phyloP scores from a whole-genome alignment of 1,140 invertebrate species.

The Lysiphlebus fabarum region DNA sequence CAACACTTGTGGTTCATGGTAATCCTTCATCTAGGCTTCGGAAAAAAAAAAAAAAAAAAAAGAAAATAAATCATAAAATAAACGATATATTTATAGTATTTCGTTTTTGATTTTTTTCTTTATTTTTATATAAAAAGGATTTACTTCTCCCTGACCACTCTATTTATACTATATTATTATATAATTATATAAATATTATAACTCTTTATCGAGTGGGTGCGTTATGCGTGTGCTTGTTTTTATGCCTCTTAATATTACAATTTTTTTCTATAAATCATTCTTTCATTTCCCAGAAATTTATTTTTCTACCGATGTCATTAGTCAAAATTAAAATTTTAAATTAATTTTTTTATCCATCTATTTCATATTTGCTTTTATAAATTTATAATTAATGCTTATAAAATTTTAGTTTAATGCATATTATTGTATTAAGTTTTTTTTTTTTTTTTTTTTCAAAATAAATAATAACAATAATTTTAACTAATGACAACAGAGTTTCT shows the following conservation, averaged over 20 bases:
- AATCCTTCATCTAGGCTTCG: constrained; percentile 56
- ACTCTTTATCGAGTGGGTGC: constrained; percentile 37
- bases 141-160: constrained; percentile 41
- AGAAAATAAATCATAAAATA: not conserved
- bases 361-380: not conserved
- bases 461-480: not conserved
- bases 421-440: constrained; percentile 8
- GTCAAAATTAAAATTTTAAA: constrained; percentile 5
- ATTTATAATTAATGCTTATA: not conserved
- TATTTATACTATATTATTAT: constrained; percentile 20
- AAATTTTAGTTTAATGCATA: constrained; percentile 1
- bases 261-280: constrained; percentile 1
- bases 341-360: not conserved
- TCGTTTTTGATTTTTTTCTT: constrained; percentile 27
- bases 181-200: constrained; percentile 33
- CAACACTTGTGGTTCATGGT: constrained; percentile 78
- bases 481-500: constrained; percentile 15
- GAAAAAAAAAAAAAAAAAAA: constrained; percentile 7
- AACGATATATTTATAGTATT: constrained; percentile 13
- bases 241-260: constrained; percentile 17
- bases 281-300: not conserved
- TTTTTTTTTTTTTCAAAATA: too few relatives aligned
- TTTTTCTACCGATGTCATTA: constrained; percentile 10
- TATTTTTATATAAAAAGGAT: constrained; percentile 33
- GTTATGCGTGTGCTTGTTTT: constrained; percentile 26